Percentiles rank a stretch among this genome's conserved stretches.
Conservation (phyloP, 2,113 vertebrate genomes). For the Odontesthes bonariensis region DNA sequence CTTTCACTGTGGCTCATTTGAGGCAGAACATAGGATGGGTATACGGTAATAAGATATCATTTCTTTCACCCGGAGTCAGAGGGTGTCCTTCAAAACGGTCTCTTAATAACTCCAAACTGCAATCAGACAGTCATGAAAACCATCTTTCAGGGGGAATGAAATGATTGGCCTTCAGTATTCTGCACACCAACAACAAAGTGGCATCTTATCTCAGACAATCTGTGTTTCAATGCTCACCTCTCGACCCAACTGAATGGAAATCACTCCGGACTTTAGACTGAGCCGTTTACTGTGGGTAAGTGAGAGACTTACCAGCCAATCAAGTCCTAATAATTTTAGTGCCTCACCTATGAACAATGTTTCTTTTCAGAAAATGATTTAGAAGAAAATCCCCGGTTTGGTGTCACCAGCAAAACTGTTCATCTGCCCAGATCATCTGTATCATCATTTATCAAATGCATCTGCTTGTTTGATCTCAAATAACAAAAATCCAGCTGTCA, state of each 20-base stretch:
- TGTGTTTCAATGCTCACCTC: conserved; percentile 35
- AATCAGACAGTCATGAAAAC: conserved; percentile 47
- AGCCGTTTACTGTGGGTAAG: conserved; percentile 57
- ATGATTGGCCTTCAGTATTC: neutral
- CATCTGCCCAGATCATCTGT: conserved; percentile 25
- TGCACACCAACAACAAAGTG: conserved; percentile 42
- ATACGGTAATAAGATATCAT: conserved; percentile 28
- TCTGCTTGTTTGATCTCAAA: conserved; percentile 16
- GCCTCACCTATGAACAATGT: conserved; percentile 4
- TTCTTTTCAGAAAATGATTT: neutral
- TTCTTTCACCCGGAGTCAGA: conserved; percentile 31
- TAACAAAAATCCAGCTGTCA: conserved; percentile 35
- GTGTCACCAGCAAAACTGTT: too few relatives aligned
- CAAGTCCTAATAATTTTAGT: conserved; percentile 44
- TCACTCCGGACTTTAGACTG: conserved; percentile 41
- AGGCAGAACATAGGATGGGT: neutral
- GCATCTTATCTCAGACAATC: conserved; percentile 43
- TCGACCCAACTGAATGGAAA: conserved; percentile 42
- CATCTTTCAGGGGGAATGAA: conserved; percentile 36
- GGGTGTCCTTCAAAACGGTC: conserved; percentile 35
- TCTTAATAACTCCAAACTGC: conserved; percentile 43
- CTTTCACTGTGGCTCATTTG: conserved; percentile 19
- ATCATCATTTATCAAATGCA: conserved; percentile 18
- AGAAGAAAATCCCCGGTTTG: too few relatives aligned
- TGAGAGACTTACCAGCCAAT: conserved; percentile 42